A percentile compares a stretch with the other conserved stretches of the same genome.
Conservation (phyloP, 2,888 invertebrate species). For the Polymixis flavicincta region DNA sequence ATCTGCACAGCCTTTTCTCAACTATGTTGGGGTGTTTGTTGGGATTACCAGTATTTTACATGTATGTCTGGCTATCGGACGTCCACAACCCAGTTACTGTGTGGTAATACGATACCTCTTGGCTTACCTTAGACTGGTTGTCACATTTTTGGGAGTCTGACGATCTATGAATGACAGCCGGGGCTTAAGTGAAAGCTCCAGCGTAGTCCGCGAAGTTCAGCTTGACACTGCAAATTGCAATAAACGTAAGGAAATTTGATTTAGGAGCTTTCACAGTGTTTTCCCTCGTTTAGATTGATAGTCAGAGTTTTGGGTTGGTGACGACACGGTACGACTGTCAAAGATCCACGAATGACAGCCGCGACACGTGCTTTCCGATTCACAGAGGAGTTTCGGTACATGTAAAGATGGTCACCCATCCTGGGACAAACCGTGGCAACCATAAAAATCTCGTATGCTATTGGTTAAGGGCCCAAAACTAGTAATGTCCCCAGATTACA, state of each 20-base stretch:
- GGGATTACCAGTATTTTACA: background rate
- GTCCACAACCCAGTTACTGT: background rate
- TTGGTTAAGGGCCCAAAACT: background rate
- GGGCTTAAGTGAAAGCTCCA: background rate
- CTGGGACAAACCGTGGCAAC: background rate
- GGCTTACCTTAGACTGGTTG: background rate
- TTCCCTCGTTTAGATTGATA: background rate
- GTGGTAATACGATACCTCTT: background rate
- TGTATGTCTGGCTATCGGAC: background rate
- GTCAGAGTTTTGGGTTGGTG: background rate
- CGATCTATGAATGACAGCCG: background rate
- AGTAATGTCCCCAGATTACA: conserved; percentile 5
- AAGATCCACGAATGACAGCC: background rate
- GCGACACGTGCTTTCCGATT: background rate
- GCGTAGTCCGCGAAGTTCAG: too few species aligned
- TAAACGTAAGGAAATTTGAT: too few species aligned
- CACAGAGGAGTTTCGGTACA: background rate
- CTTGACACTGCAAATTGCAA: too few species aligned
- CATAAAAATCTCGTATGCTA: background rate
- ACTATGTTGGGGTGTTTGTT: too few species aligned
- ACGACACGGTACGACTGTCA: too few species aligned
- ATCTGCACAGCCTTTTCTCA: too few species aligned
- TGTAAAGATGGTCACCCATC: background rate
- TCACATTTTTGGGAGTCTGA: background rate
- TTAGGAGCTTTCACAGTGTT: too few species aligned